Conservation (phyloP, 2,888 invertebrate species). For the Nymphalis urticae region DNA sequence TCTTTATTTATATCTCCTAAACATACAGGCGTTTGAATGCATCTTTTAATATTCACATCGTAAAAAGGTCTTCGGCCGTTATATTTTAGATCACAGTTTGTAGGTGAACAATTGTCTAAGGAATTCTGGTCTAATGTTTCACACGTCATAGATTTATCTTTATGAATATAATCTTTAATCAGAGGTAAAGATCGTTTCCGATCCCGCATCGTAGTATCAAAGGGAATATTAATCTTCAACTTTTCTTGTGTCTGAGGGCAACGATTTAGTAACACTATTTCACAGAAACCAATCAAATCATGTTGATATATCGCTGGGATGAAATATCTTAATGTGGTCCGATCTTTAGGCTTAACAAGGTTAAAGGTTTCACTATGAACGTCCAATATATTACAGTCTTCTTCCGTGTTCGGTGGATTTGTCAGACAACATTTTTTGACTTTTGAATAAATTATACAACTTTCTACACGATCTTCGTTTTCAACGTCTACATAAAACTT, state of each 20-base stretch:
- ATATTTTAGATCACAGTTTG: slow-evolving; percentile 64
- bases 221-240: slow-evolving; percentile 49
- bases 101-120: slow-evolving; percentile 55
- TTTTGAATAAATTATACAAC: slow-evolving; percentile 50
- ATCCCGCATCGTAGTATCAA: slow-evolving; percentile 54
- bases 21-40: slow-evolving; percentile 53
- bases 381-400: slow-evolving; percentile 51
- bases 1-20: slow-evolving; percentile 45
- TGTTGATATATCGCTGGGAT: slow-evolving; percentile 58
- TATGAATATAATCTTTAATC: slow-evolving; percentile 44
- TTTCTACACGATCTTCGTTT: slow-evolving; percentile 48
- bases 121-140: slow-evolving; percentile 57
- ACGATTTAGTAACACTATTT: slow-evolving; percentile 49
- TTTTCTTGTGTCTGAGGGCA: slow-evolving; percentile 44
- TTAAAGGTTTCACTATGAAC: slow-evolving; percentile 46
- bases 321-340: slow-evolving; percentile 53
- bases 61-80: slow-evolving; percentile 55
- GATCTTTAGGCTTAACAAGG: slow-evolving; percentile 50
- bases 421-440: slow-evolving; percentile 56
- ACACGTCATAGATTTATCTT: slow-evolving; percentile 47
- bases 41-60: slow-evolving; percentile 47
- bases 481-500: slow-evolving; percentile 62
- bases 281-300: slow-evolving; percentile 60
- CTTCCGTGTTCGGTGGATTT: slow-evolving; percentile 42
- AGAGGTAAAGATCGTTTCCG: slow-evolving; percentile 36